Base-by-base conservation (phyloP, 2,888 invertebrate species). In the Stenolophus ochropezus region DNA sequence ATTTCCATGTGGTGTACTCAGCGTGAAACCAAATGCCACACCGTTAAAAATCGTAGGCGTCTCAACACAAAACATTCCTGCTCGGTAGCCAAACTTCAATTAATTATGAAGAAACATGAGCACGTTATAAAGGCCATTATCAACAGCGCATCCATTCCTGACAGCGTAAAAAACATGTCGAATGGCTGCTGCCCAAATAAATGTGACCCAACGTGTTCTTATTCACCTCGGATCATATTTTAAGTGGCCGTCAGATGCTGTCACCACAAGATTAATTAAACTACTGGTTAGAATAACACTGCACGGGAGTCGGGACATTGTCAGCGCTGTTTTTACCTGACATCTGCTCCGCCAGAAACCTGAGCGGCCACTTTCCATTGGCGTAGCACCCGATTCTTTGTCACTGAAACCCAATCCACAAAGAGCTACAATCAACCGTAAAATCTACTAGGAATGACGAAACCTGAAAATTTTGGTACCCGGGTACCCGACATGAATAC, bases 281-380 rank as follows among this genome's bases (percentile, higher is more conserved):
- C 74, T 61, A 51, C 61, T 81, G 81, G 74, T 75, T 81, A 75
- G 75, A 81, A 75, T 81, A 81, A 81, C 81, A 81, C 51, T 42
- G 49, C 33, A 79, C 75, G 56, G 75, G 53, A 75, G 56, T 77
- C 42, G 49, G n/a, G 58, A 61, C 81, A 81, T 81, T 81, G 81
- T 81, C 81, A 75, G 69, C 81, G 81, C 65, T 74, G 81, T 75
- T 75, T 73, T 65, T 81, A 81, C 81, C 81, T 81, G 81, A 81
- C 81, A 81, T 81, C 81, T 81, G 81, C 81, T 73, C 56, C 27
- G 61, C 51, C 61, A 61, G 65, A 65, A 18, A 23, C 25, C 61
- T 61, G 33, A 42, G 61, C 25, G 16, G 51, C 73, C 18, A 20
- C 58, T 42, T 42, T 42, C 33, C 33, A 42, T 42, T 42, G 33